Conservation (phyloP, 2,113 vertebrate species). For the Solea solea region DNA sequence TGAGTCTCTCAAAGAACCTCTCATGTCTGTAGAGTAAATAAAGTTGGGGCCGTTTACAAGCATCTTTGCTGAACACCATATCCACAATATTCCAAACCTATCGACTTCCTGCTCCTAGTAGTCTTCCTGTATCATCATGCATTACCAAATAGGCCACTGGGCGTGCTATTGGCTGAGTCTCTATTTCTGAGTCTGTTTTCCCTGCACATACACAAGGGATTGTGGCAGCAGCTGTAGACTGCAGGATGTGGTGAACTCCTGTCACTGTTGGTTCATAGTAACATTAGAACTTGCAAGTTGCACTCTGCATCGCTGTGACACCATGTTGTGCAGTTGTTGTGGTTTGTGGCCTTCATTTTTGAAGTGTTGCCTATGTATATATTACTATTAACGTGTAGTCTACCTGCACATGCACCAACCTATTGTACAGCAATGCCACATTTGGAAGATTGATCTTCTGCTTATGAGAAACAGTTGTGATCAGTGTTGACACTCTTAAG, state of each 20-base stretch:
- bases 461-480: constrained; percentile 28
- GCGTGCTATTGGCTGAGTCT: constrained; percentile 45
- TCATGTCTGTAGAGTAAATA: neutral
- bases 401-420: neutral
- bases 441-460: neutral
- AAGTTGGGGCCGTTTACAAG: neutral
- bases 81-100: neutral
- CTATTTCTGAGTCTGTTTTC: neutral
- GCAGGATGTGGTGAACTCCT: constrained; percentile 73
- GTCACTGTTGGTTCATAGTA: constrained; percentile 48
- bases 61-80: neutral
- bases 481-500: constrained; percentile 33
- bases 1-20: constrained; percentile 1
- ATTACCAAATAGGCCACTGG: constrained; percentile 41
- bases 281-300: constrained; percentile 32
- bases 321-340: constrained; percentile 34
- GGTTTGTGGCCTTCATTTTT: constrained; percentile 24
- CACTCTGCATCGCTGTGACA: constrained; percentile 38
- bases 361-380: neutral
- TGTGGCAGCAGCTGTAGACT: constrained; percentile 58
- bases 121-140: neutral
- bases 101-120: neutral
- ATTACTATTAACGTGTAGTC: constrained; percentile 8
- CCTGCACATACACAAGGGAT: constrained; percentile 15
- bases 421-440: neutral